Base-by-base conservation (phyloP, 2,797 vertebrate species). In the Triplophysa yarkandensis region DNA sequence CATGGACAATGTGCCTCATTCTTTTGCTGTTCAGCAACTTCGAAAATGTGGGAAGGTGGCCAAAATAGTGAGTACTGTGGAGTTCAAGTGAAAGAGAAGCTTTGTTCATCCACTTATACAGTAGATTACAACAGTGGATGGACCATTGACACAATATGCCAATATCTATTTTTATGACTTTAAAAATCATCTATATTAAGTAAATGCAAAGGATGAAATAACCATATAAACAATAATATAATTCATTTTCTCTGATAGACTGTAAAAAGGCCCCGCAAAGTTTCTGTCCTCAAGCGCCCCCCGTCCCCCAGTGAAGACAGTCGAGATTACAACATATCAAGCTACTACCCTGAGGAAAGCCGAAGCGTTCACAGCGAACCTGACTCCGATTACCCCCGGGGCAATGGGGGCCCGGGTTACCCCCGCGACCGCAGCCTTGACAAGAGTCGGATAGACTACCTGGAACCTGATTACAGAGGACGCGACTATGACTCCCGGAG, bases 1-100 rank as follows among this genome's bases (percentile, higher is more conserved):
- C 4, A 96, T 98, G 96, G 95, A 98, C 80, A 94, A 94, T 2
- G 96, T 98, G 84, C 90, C 91, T 77, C 96, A 98, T 86, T 95
- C 96, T 2, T 97, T 98, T 74, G 96, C 96, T 34, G 96, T 98
- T 55, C 96, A 98, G 55, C 94, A 96, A 65, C 92, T 98, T 74
- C 93, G 95, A 62, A 98, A 98, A 88, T 97, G 96, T 85, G 96
- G 96, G 60, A 97, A 96, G 91, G 88, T 94, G 9, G 96, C 96
- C 62, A 93, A 93, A 83, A 95, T 98, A 81, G 96, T 98, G 89
- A 95, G 96, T 95, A 19, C 44, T 34, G 36, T 73, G 36, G 60
- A 54, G 9, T n/a, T 54, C 28, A 23, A 25, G 21, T 68, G 23
- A 16, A 32, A 14, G 23, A 72, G 41, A 71, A 8, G 21, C 4